Evolutionary conservation across 2,888 invertebrate species (phyloP).

Genomic region (Sicus ferrugineus): DNA sequence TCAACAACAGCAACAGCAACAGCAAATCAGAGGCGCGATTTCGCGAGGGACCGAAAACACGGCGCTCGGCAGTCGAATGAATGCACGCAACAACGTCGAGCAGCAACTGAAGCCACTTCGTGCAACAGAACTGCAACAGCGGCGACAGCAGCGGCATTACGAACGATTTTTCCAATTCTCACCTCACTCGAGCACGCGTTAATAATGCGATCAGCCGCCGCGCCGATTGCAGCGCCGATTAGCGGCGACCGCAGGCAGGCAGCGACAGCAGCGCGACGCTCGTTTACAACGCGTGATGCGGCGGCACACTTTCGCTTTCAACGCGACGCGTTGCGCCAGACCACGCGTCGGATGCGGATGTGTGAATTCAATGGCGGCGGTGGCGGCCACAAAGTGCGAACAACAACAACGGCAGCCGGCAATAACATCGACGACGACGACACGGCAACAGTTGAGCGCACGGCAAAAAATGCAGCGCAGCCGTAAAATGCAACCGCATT

Average conservation of each 20-base stretch:
- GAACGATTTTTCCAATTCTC: not conserved
- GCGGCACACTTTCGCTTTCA: constrained; percentile 22
- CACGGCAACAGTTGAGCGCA: not conserved
- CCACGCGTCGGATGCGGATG: constrained; percentile 22
- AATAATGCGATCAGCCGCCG: not conserved
- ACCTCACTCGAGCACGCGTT: not conserved
- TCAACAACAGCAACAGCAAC: not conserved
- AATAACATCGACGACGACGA: not conserved
- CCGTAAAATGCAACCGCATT: constrained; percentile 11
- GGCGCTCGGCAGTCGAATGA: not conserved
- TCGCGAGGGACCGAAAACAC: too few species aligned
- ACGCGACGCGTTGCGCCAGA: not conserved
- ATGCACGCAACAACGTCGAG: not conserved
- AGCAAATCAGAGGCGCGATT: too few species aligned
- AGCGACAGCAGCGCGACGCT: not conserved
- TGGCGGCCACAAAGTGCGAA: not conserved
- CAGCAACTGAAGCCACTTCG: too few species aligned
- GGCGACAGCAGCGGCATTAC: not conserved
- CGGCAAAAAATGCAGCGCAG: not conserved
- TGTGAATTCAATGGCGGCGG: constrained; percentile 11
- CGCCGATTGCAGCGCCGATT: not conserved
- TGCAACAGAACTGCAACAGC: too few species aligned
- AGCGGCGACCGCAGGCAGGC: not conserved
- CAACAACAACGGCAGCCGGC: not conserved
- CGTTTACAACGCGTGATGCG: not conserved